Evolutionary conservation across 1,140 invertebrate species (phyloP).

Genomic region (Drosophila prosaltans): DNA sequence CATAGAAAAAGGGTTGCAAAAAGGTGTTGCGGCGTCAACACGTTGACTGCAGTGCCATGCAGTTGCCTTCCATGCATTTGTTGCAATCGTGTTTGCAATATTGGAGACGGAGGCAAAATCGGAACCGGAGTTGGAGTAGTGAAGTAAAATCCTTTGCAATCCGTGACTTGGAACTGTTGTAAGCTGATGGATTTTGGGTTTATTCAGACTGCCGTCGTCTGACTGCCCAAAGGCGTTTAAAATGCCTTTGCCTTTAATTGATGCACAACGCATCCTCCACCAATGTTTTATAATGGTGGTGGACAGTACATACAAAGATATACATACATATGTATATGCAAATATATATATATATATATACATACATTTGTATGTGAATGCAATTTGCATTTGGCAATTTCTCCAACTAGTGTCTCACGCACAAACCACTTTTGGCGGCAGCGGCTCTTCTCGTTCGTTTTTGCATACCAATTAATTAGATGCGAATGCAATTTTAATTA

Average conservation of each 20-base stretch:
- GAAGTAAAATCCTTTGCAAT: slow-evolving; percentile 51
- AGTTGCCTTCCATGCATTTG: slow-evolving; percentile 20
- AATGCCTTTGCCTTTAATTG: slow-evolving; percentile 63
- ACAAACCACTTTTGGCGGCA: slow-evolving; percentile 15
- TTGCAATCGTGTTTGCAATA: neutral
- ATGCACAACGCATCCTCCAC: slow-evolving; percentile 43
- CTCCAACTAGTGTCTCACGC: slow-evolving; percentile 57
- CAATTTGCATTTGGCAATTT: slow-evolving; percentile 69
- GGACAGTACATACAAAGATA: neutral
- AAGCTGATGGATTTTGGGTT: slow-evolving; percentile 53
- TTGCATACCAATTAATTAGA: slow-evolving; percentile 83
- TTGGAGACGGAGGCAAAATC: slow-evolving; percentile 6
- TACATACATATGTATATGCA: neutral
- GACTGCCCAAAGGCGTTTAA: slow-evolving; percentile 63
- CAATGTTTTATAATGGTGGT: slow-evolving; percentile 2
- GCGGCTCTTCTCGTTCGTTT: slow-evolving; percentile 52
- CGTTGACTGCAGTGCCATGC: slow-evolving; percentile 45
- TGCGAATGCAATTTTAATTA: slow-evolving; percentile 83
- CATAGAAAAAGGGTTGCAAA: slow-evolving; percentile 60
- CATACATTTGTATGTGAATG: slow-evolving; percentile 23
- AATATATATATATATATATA: neutral
- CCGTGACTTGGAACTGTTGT: slow-evolving; percentile 58
- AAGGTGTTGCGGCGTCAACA: slow-evolving; percentile 70
- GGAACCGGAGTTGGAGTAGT: neutral
- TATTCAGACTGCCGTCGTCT: neutral